A percentile compares a stretch with the other conserved stretches of the same genome.
Evolutionary conservation across 2,113 vertebrate species (phyloP).

Genomic region (Eudyptes chrysolophus): DNA sequence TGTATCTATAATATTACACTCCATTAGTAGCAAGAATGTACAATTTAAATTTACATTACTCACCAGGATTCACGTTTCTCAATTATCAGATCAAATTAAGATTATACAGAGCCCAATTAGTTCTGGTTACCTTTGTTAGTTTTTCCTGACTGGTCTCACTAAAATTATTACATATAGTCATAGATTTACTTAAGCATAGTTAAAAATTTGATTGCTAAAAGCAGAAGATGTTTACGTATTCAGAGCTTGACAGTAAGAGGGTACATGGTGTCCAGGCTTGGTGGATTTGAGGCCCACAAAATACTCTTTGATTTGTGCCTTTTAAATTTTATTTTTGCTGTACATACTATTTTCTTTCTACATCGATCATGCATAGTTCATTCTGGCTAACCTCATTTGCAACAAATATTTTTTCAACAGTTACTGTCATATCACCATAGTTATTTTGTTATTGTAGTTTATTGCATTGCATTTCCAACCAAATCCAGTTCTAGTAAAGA

Average conservation of each 20-base stretch:
- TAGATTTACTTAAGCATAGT: not conserved
- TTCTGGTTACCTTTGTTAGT: not conserved
- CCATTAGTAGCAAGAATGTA: not conserved
- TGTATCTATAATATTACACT: not conserved
- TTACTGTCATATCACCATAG: not conserved
- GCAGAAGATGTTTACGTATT: not conserved
- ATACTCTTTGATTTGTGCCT: not conserved
- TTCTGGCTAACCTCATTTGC: not conserved
- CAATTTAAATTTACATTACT: not conserved
- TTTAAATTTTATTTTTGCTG: not conserved
- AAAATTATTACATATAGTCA: not conserved
- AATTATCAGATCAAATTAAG: not conserved
- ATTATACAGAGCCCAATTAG: not conserved
- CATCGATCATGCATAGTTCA: not conserved
- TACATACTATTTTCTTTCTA: not conserved
- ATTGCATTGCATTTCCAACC: not conserved
- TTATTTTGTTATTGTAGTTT: not conserved
- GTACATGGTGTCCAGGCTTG: not conserved
- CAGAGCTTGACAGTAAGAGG: not conserved
- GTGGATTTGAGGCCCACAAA: not conserved
- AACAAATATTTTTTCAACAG: not conserved
- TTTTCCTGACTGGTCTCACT: not conserved
- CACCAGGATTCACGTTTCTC: not conserved
- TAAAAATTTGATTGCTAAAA: not conserved
- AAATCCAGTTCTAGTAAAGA: not conserved